Evolutionary conservation across 64 coral and sea anemone species (phyloP).

Genomic region (Dendrophyllia cribrosa): DNA sequence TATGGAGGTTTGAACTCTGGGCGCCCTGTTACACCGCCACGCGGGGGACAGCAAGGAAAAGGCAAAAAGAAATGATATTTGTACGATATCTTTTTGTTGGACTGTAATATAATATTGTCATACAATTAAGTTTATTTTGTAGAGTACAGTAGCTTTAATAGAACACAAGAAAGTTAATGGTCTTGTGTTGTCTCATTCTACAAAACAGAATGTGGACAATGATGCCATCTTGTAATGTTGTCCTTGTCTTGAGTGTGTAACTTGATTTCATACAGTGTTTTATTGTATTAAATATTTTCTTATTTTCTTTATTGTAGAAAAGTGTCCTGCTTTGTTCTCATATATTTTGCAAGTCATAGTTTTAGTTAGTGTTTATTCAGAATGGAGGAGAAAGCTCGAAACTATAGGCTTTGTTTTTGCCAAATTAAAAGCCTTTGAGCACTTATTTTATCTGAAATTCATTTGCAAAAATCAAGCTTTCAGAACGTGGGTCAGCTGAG

Average conservation of each 20-base stretch:
- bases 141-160: constrained; percentile 1
- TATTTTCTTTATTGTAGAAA: not conserved
- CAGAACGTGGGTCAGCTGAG: too few relatives aligned
- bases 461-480: too few relatives aligned
- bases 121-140: constrained; percentile 50
- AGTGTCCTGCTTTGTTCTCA: too few relatives aligned
- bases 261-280: not conserved
- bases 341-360: too few relatives aligned
- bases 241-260: not conserved
- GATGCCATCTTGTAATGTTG: not conserved
- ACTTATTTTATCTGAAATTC: too few relatives aligned
- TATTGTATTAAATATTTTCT: not conserved
- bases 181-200: not conserved
- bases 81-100: constrained; percentile 11
- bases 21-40: constrained; percentile 92
- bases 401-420: too few relatives aligned
- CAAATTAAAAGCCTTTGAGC: too few relatives aligned
- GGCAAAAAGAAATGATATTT: constrained; percentile 89
- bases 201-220: not conserved
- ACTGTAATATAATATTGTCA: constrained; percentile 79
- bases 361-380: too few relatives aligned
- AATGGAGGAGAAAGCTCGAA: too few relatives aligned
- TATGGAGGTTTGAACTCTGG: constrained; percentile 97
- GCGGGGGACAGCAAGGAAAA: constrained; percentile 92
- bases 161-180: not conserved